Conservation (phyloP, 2,888 invertebrate species). For the Xylota sylvarum region DNA sequence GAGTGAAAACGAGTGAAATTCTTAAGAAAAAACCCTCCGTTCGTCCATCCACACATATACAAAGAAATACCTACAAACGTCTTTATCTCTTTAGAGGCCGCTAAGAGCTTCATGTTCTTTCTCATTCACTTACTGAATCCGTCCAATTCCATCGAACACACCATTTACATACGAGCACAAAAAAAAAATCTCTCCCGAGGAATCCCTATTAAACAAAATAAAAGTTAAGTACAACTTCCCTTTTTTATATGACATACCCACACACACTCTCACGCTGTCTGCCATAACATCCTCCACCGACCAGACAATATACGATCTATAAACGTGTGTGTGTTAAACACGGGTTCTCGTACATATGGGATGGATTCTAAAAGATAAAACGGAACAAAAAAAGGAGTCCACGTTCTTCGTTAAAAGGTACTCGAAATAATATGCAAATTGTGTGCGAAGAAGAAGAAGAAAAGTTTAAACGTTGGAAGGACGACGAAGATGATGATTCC, state of each 20-base stretch:
- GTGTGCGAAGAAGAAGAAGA: conserved; percentile 48
- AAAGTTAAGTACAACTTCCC: conserved; percentile 51
- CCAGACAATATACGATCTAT: conserved; percentile 7
- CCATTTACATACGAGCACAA: conserved; percentile 34
- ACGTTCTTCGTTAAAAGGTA: conserved; percentile 35
- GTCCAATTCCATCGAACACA: conserved; percentile 43
- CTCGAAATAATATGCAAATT: conserved; percentile 71
- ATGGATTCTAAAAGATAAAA: conserved; percentile 23
- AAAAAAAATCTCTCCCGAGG: conserved; percentile 11
- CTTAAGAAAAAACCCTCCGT: conserved; percentile 1
- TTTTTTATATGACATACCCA: background rate
- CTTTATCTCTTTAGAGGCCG: conserved; percentile 23
- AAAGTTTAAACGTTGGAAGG: conserved; percentile 18
- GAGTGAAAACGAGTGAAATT: background rate
- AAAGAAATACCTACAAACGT: background rate
- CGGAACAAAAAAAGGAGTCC: background rate
- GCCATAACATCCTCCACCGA: background rate
- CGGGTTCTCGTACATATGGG: background rate
- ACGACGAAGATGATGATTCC: conserved; percentile 48
- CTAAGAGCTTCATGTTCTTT: conserved; percentile 6
- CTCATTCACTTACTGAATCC: conserved; percentile 33
- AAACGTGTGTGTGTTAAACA: conserved; percentile 19
- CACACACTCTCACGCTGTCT: background rate
- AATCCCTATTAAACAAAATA: conserved; percentile 61
- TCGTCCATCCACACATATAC: conserved; percentile 1